phyloP scores from a whole-genome alignment of 2,113 vertebrate genomes.

The Bucco capensis region DNA sequence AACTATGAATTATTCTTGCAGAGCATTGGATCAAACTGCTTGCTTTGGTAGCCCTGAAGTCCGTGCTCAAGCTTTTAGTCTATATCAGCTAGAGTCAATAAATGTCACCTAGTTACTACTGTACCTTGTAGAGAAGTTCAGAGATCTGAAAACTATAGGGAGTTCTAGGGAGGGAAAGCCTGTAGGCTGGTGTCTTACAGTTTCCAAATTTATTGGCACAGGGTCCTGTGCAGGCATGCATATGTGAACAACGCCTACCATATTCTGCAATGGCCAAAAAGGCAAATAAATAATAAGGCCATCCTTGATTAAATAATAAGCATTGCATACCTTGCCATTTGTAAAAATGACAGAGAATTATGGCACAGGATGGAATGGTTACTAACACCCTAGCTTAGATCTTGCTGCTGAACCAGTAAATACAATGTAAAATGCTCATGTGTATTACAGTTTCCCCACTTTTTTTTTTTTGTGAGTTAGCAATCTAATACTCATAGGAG shows the following conservation, averaged over 20 bases:
- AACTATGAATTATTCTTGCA: background rate
- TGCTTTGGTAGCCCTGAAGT: background rate
- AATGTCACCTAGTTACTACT: background rate
- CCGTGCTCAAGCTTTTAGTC: background rate
- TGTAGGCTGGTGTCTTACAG: background rate
- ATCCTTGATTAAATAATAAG: background rate
- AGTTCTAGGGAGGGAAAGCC: background rate
- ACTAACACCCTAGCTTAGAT: background rate
- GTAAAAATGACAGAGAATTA: background rate
- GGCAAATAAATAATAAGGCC: background rate
- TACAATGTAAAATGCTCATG: background rate
- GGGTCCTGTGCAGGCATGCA: background rate
- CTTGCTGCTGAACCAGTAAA: background rate
- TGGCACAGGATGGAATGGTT: background rate
- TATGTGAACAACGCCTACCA: background rate
- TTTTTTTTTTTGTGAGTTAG: background rate
- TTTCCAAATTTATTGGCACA: background rate
- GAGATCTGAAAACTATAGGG: background rate
- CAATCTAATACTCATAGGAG: background rate
- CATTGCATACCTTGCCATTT: background rate
- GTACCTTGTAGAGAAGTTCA: background rate
- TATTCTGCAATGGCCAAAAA: background rate
- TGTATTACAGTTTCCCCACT: background rate
- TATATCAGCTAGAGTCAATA: background rate
- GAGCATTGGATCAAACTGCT: background rate